A percentile compares a stretch with the other conserved stretches of the same genome.
Conservation (phyloP, 2,888 invertebrate genomes). For the Hetaerina titia region DNA sequence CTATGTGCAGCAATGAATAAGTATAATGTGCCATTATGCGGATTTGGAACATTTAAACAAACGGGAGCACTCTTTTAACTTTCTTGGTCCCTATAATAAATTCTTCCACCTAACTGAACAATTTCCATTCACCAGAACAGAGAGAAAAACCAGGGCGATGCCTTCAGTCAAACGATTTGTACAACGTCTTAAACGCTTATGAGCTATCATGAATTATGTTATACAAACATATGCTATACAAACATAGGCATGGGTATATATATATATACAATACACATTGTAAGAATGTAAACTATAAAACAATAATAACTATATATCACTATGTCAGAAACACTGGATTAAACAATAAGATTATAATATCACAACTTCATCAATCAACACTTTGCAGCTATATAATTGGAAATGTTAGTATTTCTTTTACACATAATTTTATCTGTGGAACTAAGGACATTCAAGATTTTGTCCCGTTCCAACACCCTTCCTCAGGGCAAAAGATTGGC, state of each 20-base stretch:
- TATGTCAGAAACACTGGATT: constrained; percentile 55
- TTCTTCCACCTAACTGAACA: constrained; percentile 61
- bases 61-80: constrained; percentile 44
- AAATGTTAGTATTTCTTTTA: constrained; percentile 31
- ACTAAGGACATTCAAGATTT: neutral
- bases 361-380: constrained; percentile 61
- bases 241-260: too few relatives aligned
- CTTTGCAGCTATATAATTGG: constrained; percentile 48
- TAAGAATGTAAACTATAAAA: constrained; percentile 58
- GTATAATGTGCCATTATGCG: constrained; percentile 41
- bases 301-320: constrained; percentile 60
- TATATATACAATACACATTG: constrained; percentile 56
- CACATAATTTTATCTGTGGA: neutral
- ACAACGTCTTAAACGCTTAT: constrained; percentile 58
- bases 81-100: constrained; percentile 66
- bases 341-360: constrained; percentile 60
- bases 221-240: constrained; percentile 48
- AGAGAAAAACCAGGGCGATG: constrained; percentile 45
- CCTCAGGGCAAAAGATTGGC: neutral
- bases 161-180: constrained; percentile 67
- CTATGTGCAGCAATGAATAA: constrained; percentile 63
- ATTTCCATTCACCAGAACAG: constrained; percentile 65
- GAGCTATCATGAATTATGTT: constrained; percentile 45
- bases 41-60: constrained; percentile 46
- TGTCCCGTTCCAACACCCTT: neutral